Evolutionary conservation across 2,888 invertebrate genomes (phyloP).

Genomic region (Ashinkailepas kermadecensis): DNA sequence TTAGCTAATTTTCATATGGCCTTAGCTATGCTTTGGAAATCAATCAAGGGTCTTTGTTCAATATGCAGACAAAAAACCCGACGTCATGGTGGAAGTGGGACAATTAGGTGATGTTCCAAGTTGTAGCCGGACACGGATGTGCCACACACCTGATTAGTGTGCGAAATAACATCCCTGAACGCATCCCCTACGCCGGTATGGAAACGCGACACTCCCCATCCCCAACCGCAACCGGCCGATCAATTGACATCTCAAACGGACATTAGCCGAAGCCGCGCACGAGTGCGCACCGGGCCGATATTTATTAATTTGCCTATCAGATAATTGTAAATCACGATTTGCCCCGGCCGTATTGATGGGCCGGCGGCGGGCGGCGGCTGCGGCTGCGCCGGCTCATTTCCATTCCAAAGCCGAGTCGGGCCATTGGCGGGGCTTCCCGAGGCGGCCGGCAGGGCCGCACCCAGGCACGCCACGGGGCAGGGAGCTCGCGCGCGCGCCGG

Average conservation of each 20-base stretch:
- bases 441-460: not conserved
- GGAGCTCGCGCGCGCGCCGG: not conserved
- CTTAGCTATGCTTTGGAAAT: too few relatives aligned
- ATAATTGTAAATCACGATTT: not conserved
- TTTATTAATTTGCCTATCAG: constrained; percentile 14
- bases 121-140: too few relatives aligned
- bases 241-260: not conserved
- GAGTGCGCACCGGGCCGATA: not conserved
- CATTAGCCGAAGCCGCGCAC: not conserved
- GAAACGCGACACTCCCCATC: too few relatives aligned
- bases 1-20: too few relatives aligned
- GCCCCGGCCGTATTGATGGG: not conserved
- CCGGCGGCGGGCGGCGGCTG: not conserved
- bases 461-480: not conserved
- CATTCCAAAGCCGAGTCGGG: not conserved
- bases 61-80: too few relatives aligned
- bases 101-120: too few relatives aligned
- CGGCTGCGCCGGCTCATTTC: not conserved
- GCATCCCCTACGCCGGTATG: too few relatives aligned
- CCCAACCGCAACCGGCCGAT: too few relatives aligned
- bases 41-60: too few relatives aligned
- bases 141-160: too few relatives aligned
- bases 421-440: not conserved
- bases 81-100: too few relatives aligned
- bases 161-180: too few relatives aligned